These are phyloP conservation scores for Aspiorhynchus laticeps DNA, from an alignment of 2,113 vertebrate species.

Conservation along the genomic window DNA sequence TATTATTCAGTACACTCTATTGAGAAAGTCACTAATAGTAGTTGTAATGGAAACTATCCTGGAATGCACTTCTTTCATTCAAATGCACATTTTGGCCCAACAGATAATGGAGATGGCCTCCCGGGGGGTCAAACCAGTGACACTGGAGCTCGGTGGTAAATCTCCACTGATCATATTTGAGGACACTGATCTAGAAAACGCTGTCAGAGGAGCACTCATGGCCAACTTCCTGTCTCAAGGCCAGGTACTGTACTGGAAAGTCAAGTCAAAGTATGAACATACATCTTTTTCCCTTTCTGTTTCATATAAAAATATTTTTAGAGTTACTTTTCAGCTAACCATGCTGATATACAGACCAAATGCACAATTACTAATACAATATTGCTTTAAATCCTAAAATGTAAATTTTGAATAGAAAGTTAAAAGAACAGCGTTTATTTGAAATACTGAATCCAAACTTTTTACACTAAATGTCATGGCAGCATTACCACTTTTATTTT, in stretches of 20 bases:
- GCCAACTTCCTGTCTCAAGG: conserved; percentile 97
- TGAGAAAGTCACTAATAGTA: neutral
- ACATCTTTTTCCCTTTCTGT: neutral
- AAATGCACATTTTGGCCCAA: neutral
- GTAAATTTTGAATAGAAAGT: too few relatives aligned
- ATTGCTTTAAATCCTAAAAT: neutral
- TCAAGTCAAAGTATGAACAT: neutral
- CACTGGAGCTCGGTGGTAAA: conserved; percentile 94
- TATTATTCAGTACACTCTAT: neutral
- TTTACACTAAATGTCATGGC: too few relatives aligned
- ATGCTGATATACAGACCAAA: neutral
- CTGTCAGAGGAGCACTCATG: conserved; percentile 91
- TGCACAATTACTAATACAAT: too few relatives aligned
- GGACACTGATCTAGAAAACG: conserved; percentile 86
- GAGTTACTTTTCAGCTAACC: neutral
- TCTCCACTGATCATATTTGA: conserved; percentile 94
- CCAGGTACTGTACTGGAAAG: conserved; percentile 76
- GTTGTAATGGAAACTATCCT: neutral
- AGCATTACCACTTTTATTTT: neutral
- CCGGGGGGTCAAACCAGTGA: conserved; percentile 89
- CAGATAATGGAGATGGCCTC: conserved; percentile 93
- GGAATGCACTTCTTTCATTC: neutral
- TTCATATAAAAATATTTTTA: neutral
- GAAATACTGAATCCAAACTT: too few relatives aligned
- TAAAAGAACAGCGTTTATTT: too few relatives aligned